A percentile compares a stretch with the other conserved stretches of the same genome.
These are phyloP conservation scores for Watsonalla cultraria DNA, from an alignment of 2,888 invertebrate species.

Conservation along the genomic window DNA sequence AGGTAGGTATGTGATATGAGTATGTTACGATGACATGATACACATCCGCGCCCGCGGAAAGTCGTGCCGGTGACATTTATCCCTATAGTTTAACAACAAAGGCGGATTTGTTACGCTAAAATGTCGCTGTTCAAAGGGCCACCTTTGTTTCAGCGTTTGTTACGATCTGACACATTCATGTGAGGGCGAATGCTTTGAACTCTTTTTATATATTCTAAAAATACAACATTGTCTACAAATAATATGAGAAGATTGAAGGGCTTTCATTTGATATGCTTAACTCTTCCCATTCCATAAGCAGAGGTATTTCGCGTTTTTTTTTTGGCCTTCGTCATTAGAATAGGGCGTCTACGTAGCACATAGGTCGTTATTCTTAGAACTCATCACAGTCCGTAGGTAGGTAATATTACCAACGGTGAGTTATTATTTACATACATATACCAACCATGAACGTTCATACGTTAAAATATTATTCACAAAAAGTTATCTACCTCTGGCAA, in stretches of 20 bases:
- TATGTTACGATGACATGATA: constrained; percentile 7
- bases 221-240: neutral
- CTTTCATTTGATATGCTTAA: too few relatives aligned
- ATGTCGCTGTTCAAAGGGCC: constrained; percentile 39
- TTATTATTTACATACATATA: too few relatives aligned
- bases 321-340: too few relatives aligned
- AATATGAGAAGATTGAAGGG: too few relatives aligned
- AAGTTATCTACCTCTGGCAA: neutral
- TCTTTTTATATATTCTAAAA: constrained; percentile 13
- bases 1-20: neutral
- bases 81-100: constrained; percentile 59
- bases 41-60: constrained; percentile 15
- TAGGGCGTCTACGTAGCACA: too few relatives aligned
- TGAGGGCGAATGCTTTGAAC: constrained; percentile 33
- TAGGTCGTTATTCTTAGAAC: too few relatives aligned
- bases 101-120: constrained; percentile 51
- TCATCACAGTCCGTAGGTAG: too few relatives aligned
- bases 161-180: constrained; percentile 34
- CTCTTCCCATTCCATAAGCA: too few relatives aligned
- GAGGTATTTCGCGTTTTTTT: too few relatives aligned
- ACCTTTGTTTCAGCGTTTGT: constrained; percentile 44
- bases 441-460: neutral
- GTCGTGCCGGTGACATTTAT: constrained; percentile 58
- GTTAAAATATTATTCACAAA: neutral
- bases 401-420: too few relatives aligned